Evolutionary conservation across 2,797 vertebrate genomes (phyloP), one percentile per base, ranked within the genome.

Genomic region (Oryzias dopingdopingensis): DNA sequence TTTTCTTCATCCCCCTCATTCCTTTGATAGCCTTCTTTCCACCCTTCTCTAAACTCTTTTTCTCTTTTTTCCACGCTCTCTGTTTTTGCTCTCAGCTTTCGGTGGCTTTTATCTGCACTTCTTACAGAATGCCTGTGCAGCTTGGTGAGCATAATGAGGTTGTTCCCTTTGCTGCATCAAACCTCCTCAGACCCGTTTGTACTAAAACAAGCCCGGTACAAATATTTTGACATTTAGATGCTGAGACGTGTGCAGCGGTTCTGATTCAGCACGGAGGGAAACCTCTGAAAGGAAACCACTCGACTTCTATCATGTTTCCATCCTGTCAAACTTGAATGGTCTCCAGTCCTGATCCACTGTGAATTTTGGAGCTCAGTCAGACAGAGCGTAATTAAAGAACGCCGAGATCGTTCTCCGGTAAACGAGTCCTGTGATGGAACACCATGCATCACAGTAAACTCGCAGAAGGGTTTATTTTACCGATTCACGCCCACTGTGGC

Each of bases 111-210:
- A 92, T 92, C 91, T 90, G 56, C 72, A 89, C 86, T 91, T 93
- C 90, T 89, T 91, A 91, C 70, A 63, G 89, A 91, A 91, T 89
- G 91, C 89, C 88, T 87, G 90, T 60, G 77, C 74, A 56, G 82
- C 85, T 84, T 84, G 85, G 73, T 86, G 84, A 86, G 83, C 86
- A 91, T 92, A 93, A 92, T 91, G 90, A 92, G 91, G 84, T 87
- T 89, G 84, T 90, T 91, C 88, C 26, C 87, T 89, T 84, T 86
- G 81, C 85, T 84, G 86, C 90, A 89, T 92, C 87, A 88, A 88
- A 88, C 83, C 86, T 86, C 79, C 81, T 79, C 79, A 76, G 70
- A 72, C 79, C 77, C 65, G 54, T 81, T 89, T 82, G 66, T 82
- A 87, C 80, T 85, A 77, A 87, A 90, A 91, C 88, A 89, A 88